Evolutionary conservation across 1,140 invertebrate genomes (phyloP).

Genomic region (Scylla paramamosain): DNA sequence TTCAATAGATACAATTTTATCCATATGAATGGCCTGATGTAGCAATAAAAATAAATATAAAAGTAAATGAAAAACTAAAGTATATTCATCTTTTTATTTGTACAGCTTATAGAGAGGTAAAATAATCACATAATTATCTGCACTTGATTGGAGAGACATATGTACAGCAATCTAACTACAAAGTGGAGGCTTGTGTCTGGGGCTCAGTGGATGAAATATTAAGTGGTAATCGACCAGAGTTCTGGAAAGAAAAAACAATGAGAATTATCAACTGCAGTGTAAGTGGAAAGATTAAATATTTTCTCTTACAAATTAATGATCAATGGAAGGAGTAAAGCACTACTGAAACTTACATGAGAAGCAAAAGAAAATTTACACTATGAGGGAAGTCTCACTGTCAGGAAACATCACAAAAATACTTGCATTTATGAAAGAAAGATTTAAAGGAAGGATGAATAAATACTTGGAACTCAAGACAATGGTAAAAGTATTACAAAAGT

Average conservation of each 20-base stretch:
- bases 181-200: background rate
- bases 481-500: too few species aligned
- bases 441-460: background rate
- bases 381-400: background rate
- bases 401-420: background rate
- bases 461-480: too few species aligned
- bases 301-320: background rate
- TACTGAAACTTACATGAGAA: background rate
- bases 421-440: background rate
- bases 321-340: background rate
- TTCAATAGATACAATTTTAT: background rate
- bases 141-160: background rate
- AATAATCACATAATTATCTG: background rate
- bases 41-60: too few species aligned
- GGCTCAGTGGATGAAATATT: background rate
- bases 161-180: background rate
- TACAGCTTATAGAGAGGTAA: background rate
- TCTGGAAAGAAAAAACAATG: background rate
- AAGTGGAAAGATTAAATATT: background rate
- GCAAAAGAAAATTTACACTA: background rate
- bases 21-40: too few species aligned
- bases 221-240: background rate
- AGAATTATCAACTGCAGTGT: background rate
- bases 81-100: background rate
- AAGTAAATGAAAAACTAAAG: background rate